phyloP scores from a whole-genome alignment of 2,797 vertebrate species.

The Chelonia mydas region DNA sequence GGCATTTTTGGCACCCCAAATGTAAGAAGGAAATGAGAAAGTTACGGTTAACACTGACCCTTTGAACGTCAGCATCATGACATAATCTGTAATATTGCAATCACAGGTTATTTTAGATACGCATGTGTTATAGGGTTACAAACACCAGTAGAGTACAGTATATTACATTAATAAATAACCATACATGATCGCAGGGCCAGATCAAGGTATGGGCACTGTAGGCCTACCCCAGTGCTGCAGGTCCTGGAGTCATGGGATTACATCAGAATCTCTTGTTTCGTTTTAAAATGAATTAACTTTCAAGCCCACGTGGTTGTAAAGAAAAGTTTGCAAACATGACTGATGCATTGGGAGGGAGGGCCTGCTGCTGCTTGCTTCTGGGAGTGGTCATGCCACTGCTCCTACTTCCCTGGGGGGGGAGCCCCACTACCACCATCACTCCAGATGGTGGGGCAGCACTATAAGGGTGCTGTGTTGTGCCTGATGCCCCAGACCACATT shows the following conservation, averaged over 20 bases:
- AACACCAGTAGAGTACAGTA: fast-evolving
- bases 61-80: background rate
- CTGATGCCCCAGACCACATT: background rate
- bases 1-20: background rate
- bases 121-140: background rate
- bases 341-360: fast-evolving
- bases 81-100: background rate
- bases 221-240: fast-evolving
- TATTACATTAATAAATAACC: background rate
- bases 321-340: background rate
- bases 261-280: background rate
- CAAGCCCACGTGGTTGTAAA: background rate
- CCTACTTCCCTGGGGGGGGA: no score
- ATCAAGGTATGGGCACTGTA: background rate
- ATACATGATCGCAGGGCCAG: fast-evolving
- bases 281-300: background rate
- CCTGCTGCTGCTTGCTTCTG: background rate
- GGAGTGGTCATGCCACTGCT: no score
- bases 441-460: no score
- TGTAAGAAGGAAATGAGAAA: constrained; percentile 2
- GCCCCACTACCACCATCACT: no score
- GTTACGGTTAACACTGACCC: fast-evolving
- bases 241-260: background rate
- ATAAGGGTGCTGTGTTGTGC: no score
- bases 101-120: background rate